phyloP scores from a whole-genome alignment of 2,113 vertebrate genomes.

The Phalacrocorax brasilianus region DNA sequence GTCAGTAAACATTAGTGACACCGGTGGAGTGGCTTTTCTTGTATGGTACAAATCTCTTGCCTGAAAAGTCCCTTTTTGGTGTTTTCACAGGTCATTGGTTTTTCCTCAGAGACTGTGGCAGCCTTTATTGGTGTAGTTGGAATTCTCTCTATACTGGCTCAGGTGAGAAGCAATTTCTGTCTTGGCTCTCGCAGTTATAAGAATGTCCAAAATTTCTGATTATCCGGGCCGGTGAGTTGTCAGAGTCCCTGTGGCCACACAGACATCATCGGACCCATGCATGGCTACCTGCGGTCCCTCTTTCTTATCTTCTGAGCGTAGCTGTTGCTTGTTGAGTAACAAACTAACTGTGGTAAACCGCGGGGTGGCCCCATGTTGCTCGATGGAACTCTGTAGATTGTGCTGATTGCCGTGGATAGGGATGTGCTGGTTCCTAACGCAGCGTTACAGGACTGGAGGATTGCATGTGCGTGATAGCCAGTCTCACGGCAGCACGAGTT shows the following conservation, averaged over 20 bases:
- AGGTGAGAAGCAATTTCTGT: constrained; percentile 73
- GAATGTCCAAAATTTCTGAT: neutral
- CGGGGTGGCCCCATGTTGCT: neutral
- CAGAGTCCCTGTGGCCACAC: neutral
- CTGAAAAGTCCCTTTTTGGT: neutral
- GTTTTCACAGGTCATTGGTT: constrained; percentile 83
- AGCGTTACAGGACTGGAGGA: accelerated
- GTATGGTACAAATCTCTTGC: neutral
- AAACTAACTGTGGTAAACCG: neutral
- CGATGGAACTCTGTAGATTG: neutral
- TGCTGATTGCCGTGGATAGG: neutral
- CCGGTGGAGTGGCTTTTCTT: neutral
- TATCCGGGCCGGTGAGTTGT: neutral
- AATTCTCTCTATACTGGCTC: constrained; percentile 90
- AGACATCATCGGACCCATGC: accelerated
- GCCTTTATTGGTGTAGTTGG: constrained; percentile 90
- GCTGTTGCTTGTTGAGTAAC: neutral
- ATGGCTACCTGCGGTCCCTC: accelerated
- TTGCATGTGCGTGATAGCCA: accelerated
- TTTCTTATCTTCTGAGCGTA: too few relatives aligned
- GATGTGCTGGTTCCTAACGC: neutral
- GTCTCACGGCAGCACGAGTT: neutral
- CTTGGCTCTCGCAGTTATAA: neutral
- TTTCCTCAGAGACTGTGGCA: constrained; percentile 87
- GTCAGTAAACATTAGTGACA: neutral